These are phyloP conservation scores for Mermis nigrescens DNA, from an alignment of 2,888 invertebrate genomes.

Conservation along the genomic window DNA sequence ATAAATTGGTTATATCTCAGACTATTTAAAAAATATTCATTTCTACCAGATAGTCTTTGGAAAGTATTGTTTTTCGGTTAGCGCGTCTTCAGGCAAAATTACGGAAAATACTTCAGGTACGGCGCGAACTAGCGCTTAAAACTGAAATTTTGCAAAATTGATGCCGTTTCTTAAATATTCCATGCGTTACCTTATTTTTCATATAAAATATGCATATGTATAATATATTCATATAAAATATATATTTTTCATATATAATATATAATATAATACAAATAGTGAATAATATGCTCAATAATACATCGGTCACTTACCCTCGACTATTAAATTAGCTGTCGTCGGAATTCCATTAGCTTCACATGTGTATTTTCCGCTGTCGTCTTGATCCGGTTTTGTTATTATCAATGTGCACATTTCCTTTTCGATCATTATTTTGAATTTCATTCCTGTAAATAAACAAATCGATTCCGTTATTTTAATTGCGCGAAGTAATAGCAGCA, in stretches of 20 bases:
- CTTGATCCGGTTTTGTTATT: slow-evolving; percentile 72
- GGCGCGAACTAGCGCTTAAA: not conserved
- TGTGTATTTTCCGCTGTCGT: slow-evolving; percentile 88
- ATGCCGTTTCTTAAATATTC: not conserved
- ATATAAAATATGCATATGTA: no score
- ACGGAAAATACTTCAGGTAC: no score
- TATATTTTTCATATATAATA: no score
- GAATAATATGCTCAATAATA: no score
- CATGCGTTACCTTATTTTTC: no score
- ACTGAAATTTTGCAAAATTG: not conserved
- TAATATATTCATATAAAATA: no score
- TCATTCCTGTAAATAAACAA: slow-evolving; percentile 46
- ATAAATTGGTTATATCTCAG: no score
- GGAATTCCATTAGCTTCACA: slow-evolving; percentile 76
- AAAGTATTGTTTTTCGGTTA: no score
- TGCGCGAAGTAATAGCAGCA: not conserved
- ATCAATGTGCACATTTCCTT: slow-evolving; percentile 72
- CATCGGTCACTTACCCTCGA: slow-evolving; percentile 52
- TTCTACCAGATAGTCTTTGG: no score
- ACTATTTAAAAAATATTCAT: no score
- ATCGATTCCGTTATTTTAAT: not conserved
- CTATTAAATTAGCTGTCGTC: slow-evolving; percentile 73
- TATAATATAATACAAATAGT: no score
- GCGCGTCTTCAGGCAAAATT: no score
- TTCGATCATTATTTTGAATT: slow-evolving; percentile 83